A percentile compares a stretch with the other conserved stretches of the same genome.
Evolutionary conservation across 2,797 vertebrate species (phyloP).

Genomic region (Myotis pilosus): DNA sequence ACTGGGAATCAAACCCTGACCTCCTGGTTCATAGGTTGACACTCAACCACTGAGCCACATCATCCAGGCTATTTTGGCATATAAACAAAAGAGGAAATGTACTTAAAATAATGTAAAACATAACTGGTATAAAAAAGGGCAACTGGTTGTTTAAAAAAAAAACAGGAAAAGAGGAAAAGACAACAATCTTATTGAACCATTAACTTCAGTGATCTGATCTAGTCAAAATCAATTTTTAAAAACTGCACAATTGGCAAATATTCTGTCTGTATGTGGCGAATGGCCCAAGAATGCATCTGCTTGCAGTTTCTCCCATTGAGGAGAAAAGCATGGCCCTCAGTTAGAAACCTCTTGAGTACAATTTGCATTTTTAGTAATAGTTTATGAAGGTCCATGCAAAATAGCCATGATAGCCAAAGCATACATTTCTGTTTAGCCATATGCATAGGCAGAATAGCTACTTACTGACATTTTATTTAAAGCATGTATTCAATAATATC

Average conservation of each 20-base stretch:
- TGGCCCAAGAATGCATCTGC: not conserved
- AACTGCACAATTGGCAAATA: not conserved
- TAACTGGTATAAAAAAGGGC: not conserved
- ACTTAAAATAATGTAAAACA: not conserved
- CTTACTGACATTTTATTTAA: not conserved
- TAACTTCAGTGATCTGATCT: not conserved
- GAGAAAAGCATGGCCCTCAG: not conserved
- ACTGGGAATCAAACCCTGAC: too few relatives aligned
- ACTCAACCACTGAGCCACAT: too few relatives aligned
- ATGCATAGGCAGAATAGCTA: not conserved
- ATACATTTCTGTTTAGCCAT: constrained; percentile 9
- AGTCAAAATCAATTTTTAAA: constrained; percentile 35
- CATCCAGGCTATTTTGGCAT: not conserved
- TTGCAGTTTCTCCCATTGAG: not conserved
- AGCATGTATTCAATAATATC: constrained; percentile 7
- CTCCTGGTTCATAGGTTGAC: too few relatives aligned
- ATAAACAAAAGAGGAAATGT: not conserved
- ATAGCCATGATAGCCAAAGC: constrained; percentile 22
- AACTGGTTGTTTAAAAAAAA: not conserved
- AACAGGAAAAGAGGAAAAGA: not conserved
- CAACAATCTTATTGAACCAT: constrained; percentile 2
- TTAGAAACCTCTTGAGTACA: not conserved
- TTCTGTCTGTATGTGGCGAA: not conserved
- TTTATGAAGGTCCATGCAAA: constrained; percentile 40
- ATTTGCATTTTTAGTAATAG: constrained; percentile 50